Evolutionary conservation across 2,888 invertebrate species (phyloP).

Genomic region (Chrysolina oricalcia): DNA sequence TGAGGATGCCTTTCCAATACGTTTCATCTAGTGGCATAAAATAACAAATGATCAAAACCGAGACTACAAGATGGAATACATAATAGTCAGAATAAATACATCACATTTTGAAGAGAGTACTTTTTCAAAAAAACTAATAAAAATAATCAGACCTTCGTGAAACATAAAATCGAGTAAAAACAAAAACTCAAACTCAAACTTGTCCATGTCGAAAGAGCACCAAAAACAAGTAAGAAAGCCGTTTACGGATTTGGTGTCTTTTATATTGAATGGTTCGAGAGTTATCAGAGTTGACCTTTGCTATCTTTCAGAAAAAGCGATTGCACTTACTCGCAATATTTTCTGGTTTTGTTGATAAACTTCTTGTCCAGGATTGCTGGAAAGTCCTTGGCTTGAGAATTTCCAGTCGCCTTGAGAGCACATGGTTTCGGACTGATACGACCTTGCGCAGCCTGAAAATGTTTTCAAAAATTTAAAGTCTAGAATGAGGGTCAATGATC

Average conservation of each 20-base stretch:
- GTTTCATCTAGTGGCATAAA: constrained; percentile 71
- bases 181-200: constrained; percentile 40
- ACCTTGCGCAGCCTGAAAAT: constrained; percentile 37
- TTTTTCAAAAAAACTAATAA: constrained; percentile 19
- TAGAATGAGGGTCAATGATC: too few relatives aligned
- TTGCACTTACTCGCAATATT: constrained; percentile 51
- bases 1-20: constrained; percentile 78
- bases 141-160: constrained; percentile 42
- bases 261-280: constrained; percentile 32
- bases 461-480: not conserved
- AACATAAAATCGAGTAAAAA: constrained; percentile 39
- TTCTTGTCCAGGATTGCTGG: constrained; percentile 44
- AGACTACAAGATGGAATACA: not conserved
- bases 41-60: constrained; percentile 24
- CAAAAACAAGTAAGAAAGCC: constrained; percentile 25
- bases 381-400: constrained; percentile 35
- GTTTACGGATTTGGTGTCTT: constrained; percentile 4
- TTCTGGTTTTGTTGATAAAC: constrained; percentile 49
- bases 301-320: constrained; percentile 41
- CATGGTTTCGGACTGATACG: constrained; percentile 34
- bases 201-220: constrained; percentile 33
- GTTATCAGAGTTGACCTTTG: constrained; percentile 50
- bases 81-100: not conserved
- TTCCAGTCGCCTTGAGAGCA: constrained; percentile 21
- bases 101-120: not conserved